phyloP scores from a whole-genome alignment of 2,888 invertebrate species.

The Limnephilus rhombicus region DNA sequence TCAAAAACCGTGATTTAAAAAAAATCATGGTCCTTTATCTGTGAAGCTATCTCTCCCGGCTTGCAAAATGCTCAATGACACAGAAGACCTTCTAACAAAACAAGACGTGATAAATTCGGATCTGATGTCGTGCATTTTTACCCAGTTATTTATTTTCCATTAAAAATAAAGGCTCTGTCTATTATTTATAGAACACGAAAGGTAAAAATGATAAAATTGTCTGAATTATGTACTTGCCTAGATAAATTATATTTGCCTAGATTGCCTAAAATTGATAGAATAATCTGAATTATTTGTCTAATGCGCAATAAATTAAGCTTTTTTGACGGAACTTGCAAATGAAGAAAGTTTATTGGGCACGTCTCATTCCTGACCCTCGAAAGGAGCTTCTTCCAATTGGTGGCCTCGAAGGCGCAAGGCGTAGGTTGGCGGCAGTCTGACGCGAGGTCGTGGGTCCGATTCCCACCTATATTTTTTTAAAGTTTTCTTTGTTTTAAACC shows the following conservation, averaged over 20 bases:
- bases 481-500: background rate
- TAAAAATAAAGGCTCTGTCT: background rate
- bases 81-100: background rate
- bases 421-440: background rate
- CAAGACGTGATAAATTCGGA: background rate
- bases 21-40: background rate
- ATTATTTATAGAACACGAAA: background rate
- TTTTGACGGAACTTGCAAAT: background rate
- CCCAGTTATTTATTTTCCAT: background rate
- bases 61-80: background rate
- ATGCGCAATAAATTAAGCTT: background rate
- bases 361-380: background rate
- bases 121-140: background rate
- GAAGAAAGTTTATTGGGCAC: background rate
- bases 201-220: too few relatives aligned
- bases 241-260: background rate
- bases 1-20: background rate
- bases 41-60: background rate
- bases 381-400: background rate
- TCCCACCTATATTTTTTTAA: background rate
- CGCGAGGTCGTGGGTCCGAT: background rate
- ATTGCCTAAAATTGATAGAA: background rate
- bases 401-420: background rate
- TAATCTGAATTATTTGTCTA: slow-evolving; percentile 1
- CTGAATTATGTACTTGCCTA: background rate